Conservation (phyloP, 1,140 invertebrate genomes). For the Stratiolaelaps scimitus region DNA sequence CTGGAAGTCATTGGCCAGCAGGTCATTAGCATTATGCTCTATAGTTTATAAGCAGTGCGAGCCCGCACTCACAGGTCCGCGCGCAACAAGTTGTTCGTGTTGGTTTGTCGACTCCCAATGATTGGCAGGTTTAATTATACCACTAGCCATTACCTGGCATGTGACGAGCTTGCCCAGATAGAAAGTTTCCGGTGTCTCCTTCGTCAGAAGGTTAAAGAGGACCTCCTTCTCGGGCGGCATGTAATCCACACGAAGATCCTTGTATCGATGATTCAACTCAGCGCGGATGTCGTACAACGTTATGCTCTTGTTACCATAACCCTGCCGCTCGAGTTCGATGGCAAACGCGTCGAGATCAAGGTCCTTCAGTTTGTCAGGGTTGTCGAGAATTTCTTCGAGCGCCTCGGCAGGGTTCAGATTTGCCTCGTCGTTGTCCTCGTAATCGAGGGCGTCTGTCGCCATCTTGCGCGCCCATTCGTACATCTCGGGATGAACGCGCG, state of each 20-base stretch:
- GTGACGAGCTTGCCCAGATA: conserved; percentile 72
- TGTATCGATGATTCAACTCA: conserved; percentile 87
- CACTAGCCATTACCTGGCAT: conserved; percentile 30
- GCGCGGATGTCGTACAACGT: conserved; percentile 93
- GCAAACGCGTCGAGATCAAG: conserved; percentile 97
- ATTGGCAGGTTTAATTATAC: conserved; percentile 30
- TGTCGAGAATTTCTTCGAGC: conserved; percentile 89
- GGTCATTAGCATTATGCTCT: conserved; percentile 35
- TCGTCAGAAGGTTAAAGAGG: conserved; percentile 85
- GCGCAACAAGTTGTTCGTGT: no score
- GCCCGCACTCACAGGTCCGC: no score
- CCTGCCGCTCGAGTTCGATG: conserved; percentile 85
- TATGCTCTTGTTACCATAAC: conserved; percentile 91
- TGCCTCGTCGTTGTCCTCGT: conserved; percentile 75
- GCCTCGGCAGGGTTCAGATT: conserved; percentile 83
- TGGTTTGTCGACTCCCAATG: no score
- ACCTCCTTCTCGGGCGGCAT: conserved; percentile 66
- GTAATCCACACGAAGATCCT: conserved; percentile 74
- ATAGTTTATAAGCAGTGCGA: no score
- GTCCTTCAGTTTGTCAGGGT: conserved; percentile 86
- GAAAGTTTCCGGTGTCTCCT: conserved; percentile 89
- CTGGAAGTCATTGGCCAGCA: no score
- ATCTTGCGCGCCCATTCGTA: conserved; percentile 99
- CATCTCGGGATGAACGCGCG: conserved; percentile 93
- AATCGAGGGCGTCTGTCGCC: conserved; percentile 97